phyloP scores from a whole-genome alignment of 2,113 vertebrate species.

The Dasypus novemcinctus region DNA sequence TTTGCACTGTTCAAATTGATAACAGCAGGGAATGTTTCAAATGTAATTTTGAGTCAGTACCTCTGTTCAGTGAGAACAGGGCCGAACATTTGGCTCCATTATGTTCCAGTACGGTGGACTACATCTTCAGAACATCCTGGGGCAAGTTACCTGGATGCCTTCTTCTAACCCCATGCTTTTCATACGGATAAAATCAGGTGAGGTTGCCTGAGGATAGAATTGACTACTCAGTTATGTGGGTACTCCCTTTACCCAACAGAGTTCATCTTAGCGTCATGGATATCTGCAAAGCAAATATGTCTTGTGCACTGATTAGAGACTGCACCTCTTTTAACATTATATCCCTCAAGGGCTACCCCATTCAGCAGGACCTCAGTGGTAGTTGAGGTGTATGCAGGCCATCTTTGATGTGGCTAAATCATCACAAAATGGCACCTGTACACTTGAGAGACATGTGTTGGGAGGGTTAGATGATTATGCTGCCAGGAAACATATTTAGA shows the following conservation, averaged over 20 bases:
- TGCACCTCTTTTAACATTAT: background rate
- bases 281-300: background rate
- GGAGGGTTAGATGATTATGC: background rate
- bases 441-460: background rate
- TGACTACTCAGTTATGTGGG: background rate
- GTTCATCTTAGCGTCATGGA: background rate
- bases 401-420: background rate
- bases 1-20: background rate
- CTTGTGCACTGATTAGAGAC: background rate
- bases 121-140: background rate
- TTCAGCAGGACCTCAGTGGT: background rate
- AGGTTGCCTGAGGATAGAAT: too few species aligned
- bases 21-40: background rate
- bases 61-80: background rate
- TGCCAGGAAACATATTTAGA: background rate
- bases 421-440: background rate
- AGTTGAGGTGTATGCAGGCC: background rate
- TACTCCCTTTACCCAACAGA: rapidly evolving
- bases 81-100: rapidly evolving
- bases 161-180: background rate
- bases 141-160: too few species aligned
- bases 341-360: background rate
- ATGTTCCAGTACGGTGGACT: rapidly evolving
- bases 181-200: background rate
- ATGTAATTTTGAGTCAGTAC: background rate